Conservation (phyloP, 2,113 vertebrate species). For the Bufo gargarizans region DNA sequence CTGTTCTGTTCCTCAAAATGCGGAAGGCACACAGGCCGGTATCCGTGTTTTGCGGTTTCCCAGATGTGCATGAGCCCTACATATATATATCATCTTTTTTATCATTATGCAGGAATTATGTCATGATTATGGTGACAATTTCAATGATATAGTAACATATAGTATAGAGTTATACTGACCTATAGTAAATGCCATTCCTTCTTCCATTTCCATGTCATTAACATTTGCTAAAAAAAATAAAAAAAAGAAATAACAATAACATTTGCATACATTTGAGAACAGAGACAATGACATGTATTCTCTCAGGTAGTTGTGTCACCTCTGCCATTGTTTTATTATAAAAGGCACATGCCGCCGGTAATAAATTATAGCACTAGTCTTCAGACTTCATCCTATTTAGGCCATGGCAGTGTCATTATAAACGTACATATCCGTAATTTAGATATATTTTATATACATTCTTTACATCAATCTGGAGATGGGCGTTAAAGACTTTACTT, state of each 20-base stretch:
- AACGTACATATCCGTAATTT: too few species aligned
- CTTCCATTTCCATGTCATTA: conserved; percentile 75
- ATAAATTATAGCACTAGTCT: too few species aligned
- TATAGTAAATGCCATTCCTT: conserved; percentile 82
- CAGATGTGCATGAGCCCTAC: too few species aligned
- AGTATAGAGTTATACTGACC: conserved; percentile 68
- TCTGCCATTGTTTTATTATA: not conserved
- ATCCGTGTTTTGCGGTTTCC: too few species aligned
- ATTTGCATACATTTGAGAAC: conserved; percentile 29
- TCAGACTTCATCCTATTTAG: not conserved
- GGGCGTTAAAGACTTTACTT: not conserved
- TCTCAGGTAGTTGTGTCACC: not conserved
- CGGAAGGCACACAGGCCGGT: too few species aligned
- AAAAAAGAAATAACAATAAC: conserved; percentile 69
- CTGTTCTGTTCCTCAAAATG: too few species aligned
- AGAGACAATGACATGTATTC: not conserved
- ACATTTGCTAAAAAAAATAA: conserved; percentile 76
- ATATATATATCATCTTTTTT: too few species aligned
- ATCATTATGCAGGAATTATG: not conserved
- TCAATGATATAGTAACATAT: not conserved
- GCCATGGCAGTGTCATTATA: not conserved
- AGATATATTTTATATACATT: not conserved
- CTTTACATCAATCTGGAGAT: not conserved
- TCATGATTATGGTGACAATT: not conserved
- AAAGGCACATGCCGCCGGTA: too few species aligned